Evolutionary conservation across 2,888 invertebrate species (phyloP).

Genomic region (Dryadula phaetusa): DNA sequence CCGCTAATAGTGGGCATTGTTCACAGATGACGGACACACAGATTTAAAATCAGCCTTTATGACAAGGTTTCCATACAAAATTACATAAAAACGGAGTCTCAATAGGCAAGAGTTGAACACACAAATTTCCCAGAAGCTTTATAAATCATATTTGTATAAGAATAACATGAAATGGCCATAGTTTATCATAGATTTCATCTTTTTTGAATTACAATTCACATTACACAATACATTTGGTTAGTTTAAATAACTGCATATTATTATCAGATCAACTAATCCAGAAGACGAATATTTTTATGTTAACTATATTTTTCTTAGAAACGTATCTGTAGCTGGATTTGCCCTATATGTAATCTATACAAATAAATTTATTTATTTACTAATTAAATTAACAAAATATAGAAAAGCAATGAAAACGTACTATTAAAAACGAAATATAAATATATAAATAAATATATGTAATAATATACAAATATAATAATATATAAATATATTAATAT

Average conservation of each 20-base stretch:
- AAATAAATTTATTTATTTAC: too few species aligned
- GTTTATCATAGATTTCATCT: conserved; percentile 54
- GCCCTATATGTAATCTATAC: too few species aligned
- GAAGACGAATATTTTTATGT: conserved; percentile 47
- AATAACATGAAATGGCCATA: conserved; percentile 52
- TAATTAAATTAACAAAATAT: not conserved
- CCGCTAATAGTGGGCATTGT: conserved; percentile 83
- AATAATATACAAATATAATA: too few species aligned
- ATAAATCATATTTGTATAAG: conserved; percentile 75
- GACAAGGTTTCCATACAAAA: conserved; percentile 46
- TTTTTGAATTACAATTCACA: conserved; percentile 52
- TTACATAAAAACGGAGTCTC: conserved; percentile 54
- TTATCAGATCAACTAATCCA: conserved; percentile 56
- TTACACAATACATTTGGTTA: conserved; percentile 60
- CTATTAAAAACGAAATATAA: too few species aligned
- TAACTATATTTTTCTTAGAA: conserved; percentile 54
- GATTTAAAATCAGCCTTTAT: conserved; percentile 60
- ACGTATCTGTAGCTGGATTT: too few species aligned
- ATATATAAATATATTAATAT: too few species aligned
- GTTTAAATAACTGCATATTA: conserved; percentile 61
- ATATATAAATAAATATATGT: too few species aligned
- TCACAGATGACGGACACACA: conserved; percentile 70
- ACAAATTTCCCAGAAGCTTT: conserved; percentile 63
- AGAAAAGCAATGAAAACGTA: not conserved
- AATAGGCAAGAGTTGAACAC: conserved; percentile 77